Base-by-base conservation (phyloP, 2,113 vertebrate genomes). In the Forbesichthys papilliferus region DNA sequence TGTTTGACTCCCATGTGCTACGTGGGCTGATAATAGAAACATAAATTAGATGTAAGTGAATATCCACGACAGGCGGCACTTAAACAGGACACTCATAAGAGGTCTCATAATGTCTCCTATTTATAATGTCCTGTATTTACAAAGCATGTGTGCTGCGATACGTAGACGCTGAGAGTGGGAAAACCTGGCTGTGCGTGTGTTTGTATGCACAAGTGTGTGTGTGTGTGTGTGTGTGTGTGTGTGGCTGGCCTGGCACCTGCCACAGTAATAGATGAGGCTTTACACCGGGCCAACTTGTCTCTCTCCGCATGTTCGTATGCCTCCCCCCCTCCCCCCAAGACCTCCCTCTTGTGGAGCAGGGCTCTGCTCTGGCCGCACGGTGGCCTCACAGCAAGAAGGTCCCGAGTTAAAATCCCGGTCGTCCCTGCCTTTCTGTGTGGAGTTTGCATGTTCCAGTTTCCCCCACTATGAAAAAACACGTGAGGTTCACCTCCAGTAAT, bases 301-400 rank as follows among this genome's bases (percentile, higher is more conserved):
- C 75, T 42, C 60, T 66, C 47, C 62, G 64, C 68, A 34, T 81
- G 83, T 78, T 69, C 70, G 36, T 82, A n/a, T 65, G 77, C 71
- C 75, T 57, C 20, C 53, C 73, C 60, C 71, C 77, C 16, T 16
- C 65, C 77, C 73, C 75, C 59, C 20, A 18, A 11, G 62, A 20
- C 71, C 75, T 69, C 66, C 79, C 78, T 84, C 77, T 84, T 83
- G 82, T 83, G 77, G 60, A 58, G 79, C 5, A 47, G 66, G 75
- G 66, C 63, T 52, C 67, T 3, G 14, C 14, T 53, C 51, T 4
- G 11, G 27, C 27, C 20, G 11, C 57, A 33, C 10, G 20, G 20
- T 20, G 20, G 27, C 27, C 27, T 27, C 1, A 27, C 27, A 27
- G 27, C 27, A 27, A 27, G 27, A 27, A 27, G 27, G 27, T 27